phyloP scores from a whole-genome alignment of 2,113 vertebrate species.

The Ploceus nigricollis region DNA sequence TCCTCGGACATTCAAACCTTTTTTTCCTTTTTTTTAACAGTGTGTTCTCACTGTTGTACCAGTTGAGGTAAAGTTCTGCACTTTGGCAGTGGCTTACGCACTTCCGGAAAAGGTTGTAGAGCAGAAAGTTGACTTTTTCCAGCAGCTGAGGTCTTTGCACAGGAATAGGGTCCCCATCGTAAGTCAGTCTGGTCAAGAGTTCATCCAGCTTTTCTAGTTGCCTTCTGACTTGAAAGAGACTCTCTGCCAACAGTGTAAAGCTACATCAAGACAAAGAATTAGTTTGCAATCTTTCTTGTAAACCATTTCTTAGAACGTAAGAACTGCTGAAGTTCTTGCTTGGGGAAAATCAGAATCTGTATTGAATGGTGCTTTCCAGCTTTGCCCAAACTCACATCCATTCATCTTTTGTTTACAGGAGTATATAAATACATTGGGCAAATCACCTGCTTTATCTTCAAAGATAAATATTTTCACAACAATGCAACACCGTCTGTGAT shows the following conservation, averaged over 20 bases:
- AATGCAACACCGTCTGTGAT: not conserved
- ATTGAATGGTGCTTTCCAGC: not conserved
- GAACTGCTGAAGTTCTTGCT: not conserved
- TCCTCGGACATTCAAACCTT: not conserved
- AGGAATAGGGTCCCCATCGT: conserved; percentile 91
- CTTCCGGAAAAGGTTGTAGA: conserved; percentile 93
- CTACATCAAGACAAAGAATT: conserved; percentile 64
- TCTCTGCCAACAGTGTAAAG: conserved; percentile 89
- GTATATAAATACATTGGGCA: not conserved
- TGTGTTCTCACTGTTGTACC: not conserved
- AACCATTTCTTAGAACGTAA: not conserved
- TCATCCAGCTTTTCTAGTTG: conserved; percentile 94
- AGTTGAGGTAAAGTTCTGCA: not conserved
- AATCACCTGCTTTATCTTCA: not conserved
- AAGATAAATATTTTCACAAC: not conserved
- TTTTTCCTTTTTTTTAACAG: not conserved
- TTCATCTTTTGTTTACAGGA: not conserved
- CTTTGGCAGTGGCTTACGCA: conserved; percentile 41
- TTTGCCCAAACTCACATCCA: not conserved
- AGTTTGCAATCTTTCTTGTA: not conserved
- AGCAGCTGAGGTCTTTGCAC: conserved; percentile 86
- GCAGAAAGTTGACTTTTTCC: conserved; percentile 87
- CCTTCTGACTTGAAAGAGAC: conserved; percentile 93
- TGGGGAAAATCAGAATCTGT: not conserved
- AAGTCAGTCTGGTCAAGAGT: conserved; percentile 89